Conservation (phyloP, 2,113 vertebrate species). For the Anhinga anhinga region DNA sequence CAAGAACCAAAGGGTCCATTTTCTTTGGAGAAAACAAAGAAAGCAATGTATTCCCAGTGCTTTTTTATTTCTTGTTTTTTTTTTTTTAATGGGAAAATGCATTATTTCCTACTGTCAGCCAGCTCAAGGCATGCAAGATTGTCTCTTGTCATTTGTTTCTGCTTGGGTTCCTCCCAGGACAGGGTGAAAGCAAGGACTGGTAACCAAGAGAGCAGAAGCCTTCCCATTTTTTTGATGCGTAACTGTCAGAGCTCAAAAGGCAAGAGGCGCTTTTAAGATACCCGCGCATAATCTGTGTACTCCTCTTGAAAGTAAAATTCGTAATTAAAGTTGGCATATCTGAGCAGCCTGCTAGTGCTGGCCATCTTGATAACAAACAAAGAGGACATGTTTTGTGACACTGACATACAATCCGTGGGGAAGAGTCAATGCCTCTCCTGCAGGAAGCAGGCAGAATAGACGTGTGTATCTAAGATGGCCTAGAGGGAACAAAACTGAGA, state of each 20-base stretch:
- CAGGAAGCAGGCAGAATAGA: neutral
- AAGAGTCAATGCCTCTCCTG: neutral
- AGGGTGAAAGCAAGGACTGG: constrained; percentile 7
- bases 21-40: neutral
- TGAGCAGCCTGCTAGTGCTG: constrained; percentile 21
- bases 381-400: constrained; percentile 20
- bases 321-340: constrained; percentile 26
- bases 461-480: neutral
- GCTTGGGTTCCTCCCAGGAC: constrained; percentile 1
- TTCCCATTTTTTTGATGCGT: neutral
- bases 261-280: neutral
- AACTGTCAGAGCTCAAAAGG: neutral
- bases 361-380: neutral
- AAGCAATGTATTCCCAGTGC: neutral
- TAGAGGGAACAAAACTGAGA: neutral
- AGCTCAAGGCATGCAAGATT: neutral
- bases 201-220: neutral
- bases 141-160: neutral
- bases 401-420: neutral
- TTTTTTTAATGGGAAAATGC: neutral
- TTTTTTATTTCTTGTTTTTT: neutral
- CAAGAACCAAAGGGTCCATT: neutral
- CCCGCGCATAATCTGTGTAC: neutral
- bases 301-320: neutral
- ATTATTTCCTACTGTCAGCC: neutral